Evolutionary conservation across 2,797 vertebrate genomes (phyloP), one percentile per base, ranked within the genome.

Genomic region (Acanthurus leucopareius): DNA sequence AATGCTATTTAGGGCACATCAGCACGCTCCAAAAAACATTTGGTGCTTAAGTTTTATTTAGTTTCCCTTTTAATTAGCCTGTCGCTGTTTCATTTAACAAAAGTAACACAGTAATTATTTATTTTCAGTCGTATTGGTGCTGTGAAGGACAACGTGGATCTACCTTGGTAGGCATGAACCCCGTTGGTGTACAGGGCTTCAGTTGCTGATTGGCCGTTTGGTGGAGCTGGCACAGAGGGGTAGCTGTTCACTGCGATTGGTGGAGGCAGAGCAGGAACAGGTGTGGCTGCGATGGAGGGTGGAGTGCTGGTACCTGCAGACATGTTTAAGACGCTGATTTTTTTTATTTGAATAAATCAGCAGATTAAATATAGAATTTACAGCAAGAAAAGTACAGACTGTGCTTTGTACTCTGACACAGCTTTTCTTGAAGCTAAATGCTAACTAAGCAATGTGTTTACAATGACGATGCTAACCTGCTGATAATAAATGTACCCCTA

Each of bases 161-260:
- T 92, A 98, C 97, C 97, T 96, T 97, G 97, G 91, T 97, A 98
- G 45, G 97, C 92, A 81, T 97, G 97, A 81, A 97, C 94, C 0
- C 97, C 97, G 3, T 97, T 97, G 83, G 97, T 96, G 86, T 97
- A 98, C 79, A 98, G 93, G 48, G 97, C 91, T 84, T 98, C 97
- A 3, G 97, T 96, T 63, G 93, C 93, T 48, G 96, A 94, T 63
- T 97, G 97, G 73, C 96, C 97, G 16, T 96, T 94, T 88, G 95
- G 93, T 65, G 95, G 96, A 2, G 96, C 92, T 19, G 96, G 93
- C 59, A 97, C 85, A 0, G 93, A 95, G 91, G 96, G 96, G 91
- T 97, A 98, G 75, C 97, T 96, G 0, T 97, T 98, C 86, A 98
- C 95, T 42, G 96, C 96, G 56, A 98, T 92, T 47, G 96, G 95